phyloP scores from a whole-genome alignment of 2,113 vertebrate species.

The Leucoraja erinaceus region DNA sequence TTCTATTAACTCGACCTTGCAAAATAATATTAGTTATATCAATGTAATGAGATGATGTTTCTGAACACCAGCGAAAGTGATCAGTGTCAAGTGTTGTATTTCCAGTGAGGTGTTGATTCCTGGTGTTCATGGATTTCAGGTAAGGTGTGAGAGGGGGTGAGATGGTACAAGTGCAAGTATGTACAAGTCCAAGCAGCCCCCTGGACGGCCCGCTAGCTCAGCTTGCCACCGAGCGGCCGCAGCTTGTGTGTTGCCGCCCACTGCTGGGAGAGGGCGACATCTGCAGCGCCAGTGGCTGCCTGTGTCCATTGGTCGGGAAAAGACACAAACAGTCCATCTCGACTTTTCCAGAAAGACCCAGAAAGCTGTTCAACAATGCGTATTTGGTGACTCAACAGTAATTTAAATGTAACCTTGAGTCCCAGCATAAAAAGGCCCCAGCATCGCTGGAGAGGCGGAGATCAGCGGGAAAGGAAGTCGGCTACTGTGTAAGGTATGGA shows the following conservation, averaged over 20 bases:
- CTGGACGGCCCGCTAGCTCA: too few relatives aligned
- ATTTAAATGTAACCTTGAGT: slow-evolving; percentile 31
- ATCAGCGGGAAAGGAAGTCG: background rate
- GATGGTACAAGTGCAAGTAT: too few relatives aligned
- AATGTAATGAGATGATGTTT: background rate
- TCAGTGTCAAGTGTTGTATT: background rate
- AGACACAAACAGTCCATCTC: background rate
- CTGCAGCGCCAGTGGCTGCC: background rate
- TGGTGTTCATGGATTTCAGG: background rate
- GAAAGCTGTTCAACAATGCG: slow-evolving; percentile 23
- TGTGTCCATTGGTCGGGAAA: background rate
- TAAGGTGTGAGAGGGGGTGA: background rate
- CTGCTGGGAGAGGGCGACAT: background rate
- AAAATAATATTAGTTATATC: background rate
- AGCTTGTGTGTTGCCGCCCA: slow-evolving; percentile 6
- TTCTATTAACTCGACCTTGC: background rate
- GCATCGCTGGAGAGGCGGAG: background rate
- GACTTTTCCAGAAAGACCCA: slow-evolving; percentile 32
- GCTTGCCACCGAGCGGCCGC: too few relatives aligned
- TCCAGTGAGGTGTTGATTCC: background rate
- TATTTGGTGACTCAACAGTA: slow-evolving; percentile 24
- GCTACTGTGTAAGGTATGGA: background rate
- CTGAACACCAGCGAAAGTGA: background rate
- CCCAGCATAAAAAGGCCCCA: slow-evolving; percentile 19
- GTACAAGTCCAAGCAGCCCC: too few relatives aligned